Base-by-base conservation (phyloP, 1,140 invertebrate genomes). In the Cecropterus lyciades region DNA sequence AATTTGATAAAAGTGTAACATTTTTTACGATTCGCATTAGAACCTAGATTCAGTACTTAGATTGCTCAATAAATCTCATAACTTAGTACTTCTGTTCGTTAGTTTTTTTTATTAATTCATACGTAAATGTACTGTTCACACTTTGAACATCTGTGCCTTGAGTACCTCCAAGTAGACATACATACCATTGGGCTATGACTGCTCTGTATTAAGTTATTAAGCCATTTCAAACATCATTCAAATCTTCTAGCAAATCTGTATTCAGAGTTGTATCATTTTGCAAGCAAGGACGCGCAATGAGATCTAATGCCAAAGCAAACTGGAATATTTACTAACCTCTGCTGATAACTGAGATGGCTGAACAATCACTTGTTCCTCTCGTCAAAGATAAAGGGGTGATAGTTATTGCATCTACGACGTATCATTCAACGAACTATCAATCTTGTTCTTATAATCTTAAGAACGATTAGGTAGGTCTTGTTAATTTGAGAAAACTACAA, bases 241-340 rank as follows among this genome's bases (percentile, higher is more conserved):
- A 1, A 37, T 27, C 20, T 30, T n/a, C 10, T 10, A 3, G 52
- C 37, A 55, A 55, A 55, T 55, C 52, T 52, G 48, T 63, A 33
- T 37, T 16, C 14, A 51, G 55, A 56, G n/a, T n/a, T n/a, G 37
- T 20, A 56, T 14, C 67, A 72, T 72, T 75, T 63, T 65, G 65
- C 62, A 71, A 46, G 65, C 71, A 75, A 80, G 73, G 71, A 64
- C 70, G 66, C 42, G 62, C 68, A 76, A 73, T 73, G 65, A 78
- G 65, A 73, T 60, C 55, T 85, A 87, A 87, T 82, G 73, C 79
- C 49, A 73, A 72, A 69, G 64, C 57, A 84, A 88, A 85, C 76
- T 43, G 27, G 37, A 71, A 67, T 79, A 78, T 87, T 84, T 85
- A 73, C 77, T 57, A 51, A 73, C 68, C 65, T 70, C 67, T 45